Conservation (phyloP, 2,797 vertebrate species). For the Chaenodraco wilsoni region DNA sequence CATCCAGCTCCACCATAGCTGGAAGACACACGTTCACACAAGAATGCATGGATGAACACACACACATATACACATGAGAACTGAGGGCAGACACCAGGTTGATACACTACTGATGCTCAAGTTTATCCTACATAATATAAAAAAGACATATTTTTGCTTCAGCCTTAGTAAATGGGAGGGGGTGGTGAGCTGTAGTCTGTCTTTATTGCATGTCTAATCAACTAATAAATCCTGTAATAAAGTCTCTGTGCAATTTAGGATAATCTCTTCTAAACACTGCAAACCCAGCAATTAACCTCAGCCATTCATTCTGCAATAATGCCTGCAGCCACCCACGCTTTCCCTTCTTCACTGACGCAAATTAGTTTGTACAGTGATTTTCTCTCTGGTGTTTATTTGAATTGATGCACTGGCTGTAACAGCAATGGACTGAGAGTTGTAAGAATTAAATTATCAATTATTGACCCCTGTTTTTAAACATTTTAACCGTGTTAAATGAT, state of each 20-base stretch:
- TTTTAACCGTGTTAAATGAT: constrained; percentile 23
- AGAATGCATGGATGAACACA: neutral
- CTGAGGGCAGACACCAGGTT: neutral
- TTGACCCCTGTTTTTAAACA: constrained; percentile 29
- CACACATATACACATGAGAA: constrained; percentile 2
- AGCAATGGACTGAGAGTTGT: constrained; percentile 28
- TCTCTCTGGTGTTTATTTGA: constrained; percentile 46
- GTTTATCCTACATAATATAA: constrained; percentile 5
- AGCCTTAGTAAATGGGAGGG: neutral
- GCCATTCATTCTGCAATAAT: constrained; percentile 58
- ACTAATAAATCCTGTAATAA: constrained; percentile 58
- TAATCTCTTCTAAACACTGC: constrained; percentile 45
- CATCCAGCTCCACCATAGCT: constrained; percentile 98
- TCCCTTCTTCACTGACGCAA: constrained; percentile 36
- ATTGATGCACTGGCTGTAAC: constrained; percentile 25
- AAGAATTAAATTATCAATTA: constrained; percentile 39
- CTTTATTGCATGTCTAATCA: constrained; percentile 55
- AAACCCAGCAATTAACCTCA: constrained; percentile 72
- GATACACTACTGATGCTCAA: constrained; percentile 5
- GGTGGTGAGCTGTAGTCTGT: constrained; percentile 11
- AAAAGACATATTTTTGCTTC: neutral
- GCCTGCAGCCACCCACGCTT: constrained; percentile 49
- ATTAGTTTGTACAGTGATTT: constrained; percentile 58
- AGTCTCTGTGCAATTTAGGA: constrained; percentile 55
- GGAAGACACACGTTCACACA: constrained; percentile 30